A percentile compares a stretch with the other conserved stretches of the same genome.
Evolutionary conservation across 1,140 invertebrate genomes (phyloP).

Genomic region (Lanistes nyassanus): DNA sequence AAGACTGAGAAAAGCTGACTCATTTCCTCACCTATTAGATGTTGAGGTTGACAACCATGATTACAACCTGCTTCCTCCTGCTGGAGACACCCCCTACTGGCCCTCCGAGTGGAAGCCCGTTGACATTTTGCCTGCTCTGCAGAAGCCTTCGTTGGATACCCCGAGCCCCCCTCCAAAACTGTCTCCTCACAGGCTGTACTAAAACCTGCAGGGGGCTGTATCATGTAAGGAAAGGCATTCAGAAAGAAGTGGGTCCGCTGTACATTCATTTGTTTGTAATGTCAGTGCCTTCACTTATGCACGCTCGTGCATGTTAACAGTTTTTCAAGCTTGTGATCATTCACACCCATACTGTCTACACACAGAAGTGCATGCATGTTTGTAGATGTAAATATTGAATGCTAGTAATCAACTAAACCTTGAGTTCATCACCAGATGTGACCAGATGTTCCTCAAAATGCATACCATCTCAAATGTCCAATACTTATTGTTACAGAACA

Average conservation of each 20-base stretch:
- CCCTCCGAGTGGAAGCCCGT: neutral
- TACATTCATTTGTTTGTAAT: neutral
- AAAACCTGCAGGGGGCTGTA: neutral
- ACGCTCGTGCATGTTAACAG: neutral
- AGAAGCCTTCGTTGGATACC: conserved; percentile 37
- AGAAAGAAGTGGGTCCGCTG: neutral
- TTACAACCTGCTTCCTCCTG: neutral
- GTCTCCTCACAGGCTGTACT: conserved; percentile 25
- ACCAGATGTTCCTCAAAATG: neutral
- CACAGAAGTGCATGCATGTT: neutral
- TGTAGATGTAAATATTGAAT: too few species aligned
- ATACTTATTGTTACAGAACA: neutral
- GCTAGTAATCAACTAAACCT: too few species aligned
- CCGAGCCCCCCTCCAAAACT: conserved; percentile 34
- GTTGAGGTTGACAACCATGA: neutral
- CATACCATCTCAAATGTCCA: neutral
- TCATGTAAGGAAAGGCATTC: neutral
- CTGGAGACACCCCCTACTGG: neutral
- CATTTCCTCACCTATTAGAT: neutral
- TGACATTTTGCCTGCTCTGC: conserved; percentile 13
- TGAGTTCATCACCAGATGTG: neutral
- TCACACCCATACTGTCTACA: neutral
- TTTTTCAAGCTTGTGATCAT: neutral
- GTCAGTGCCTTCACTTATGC: neutral
- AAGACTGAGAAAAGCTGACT: neutral